These are phyloP conservation scores for Epinephelus moara DNA, from an alignment of 2,113 vertebrate species.

Conservation along the genomic window DNA sequence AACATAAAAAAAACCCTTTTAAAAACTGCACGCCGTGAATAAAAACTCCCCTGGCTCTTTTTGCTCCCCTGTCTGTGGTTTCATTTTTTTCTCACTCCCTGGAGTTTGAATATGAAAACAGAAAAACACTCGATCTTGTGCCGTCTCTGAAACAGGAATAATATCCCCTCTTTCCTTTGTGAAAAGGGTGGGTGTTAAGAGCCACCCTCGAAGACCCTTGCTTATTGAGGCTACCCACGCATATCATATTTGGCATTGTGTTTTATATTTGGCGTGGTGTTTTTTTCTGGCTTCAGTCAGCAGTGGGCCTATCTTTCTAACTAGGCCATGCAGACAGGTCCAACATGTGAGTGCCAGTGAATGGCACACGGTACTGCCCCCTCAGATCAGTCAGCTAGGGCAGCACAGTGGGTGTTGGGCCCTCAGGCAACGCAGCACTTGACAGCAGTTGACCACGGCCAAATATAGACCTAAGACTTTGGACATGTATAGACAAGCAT, in stretches of 20 bases:
- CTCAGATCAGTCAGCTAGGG: constrained; percentile 71
- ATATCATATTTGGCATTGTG: constrained; percentile 41
- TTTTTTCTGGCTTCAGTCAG: constrained; percentile 39
- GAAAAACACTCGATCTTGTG: constrained; percentile 45
- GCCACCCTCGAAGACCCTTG: constrained; percentile 41
- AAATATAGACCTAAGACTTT: constrained; percentile 69
- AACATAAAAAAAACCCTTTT: constrained; percentile 45
- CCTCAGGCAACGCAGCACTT: constrained; percentile 68
- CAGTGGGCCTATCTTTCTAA: constrained; percentile 53
- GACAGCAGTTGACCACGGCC: constrained; percentile 74
- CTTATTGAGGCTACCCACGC: constrained; percentile 49
- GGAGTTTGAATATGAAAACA: constrained; percentile 51
- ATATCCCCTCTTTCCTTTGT: constrained; percentile 34
- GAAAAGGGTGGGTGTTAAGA: constrained; percentile 45
- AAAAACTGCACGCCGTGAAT: constrained; percentile 54
- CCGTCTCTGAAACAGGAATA: constrained; percentile 56
- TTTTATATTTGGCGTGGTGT: constrained; percentile 47
- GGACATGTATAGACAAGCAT: constrained; percentile 67
- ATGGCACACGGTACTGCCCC: constrained; percentile 69
- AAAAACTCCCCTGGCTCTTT: constrained; percentile 52
- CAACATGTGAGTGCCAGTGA: constrained; percentile 63
- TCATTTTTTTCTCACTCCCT: constrained; percentile 45
- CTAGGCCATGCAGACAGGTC: constrained; percentile 71
- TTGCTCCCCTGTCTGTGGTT: constrained; percentile 37
- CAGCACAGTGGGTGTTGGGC: constrained; percentile 62